These are phyloP conservation scores for Panagrolaimus sp. DNA, from an alignment of 1,140 invertebrate species.

Conservation along the genomic window DNA sequence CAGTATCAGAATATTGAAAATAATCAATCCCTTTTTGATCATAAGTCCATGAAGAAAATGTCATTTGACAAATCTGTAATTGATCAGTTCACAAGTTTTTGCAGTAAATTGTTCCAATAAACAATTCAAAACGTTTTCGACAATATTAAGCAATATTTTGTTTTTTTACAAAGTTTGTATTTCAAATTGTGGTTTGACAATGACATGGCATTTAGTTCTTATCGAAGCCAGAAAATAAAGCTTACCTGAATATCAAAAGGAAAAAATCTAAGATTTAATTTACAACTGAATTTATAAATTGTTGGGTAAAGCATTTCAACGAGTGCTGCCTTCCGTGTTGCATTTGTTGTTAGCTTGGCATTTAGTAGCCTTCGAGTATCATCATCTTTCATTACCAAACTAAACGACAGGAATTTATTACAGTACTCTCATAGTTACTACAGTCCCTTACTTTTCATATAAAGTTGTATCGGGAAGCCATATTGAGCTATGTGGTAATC, in stretches of 20 bases:
- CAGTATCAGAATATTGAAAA: slow-evolving; percentile 46
- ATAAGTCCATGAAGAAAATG: slow-evolving; percentile 62
- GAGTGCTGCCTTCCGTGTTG: slow-evolving; percentile 36
- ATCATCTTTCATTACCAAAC: slow-evolving; percentile 57
- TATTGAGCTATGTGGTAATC: slow-evolving; percentile 19
- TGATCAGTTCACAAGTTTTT: neutral
- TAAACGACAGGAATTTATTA: slow-evolving; percentile 1
- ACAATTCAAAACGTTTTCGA: too few relatives aligned
- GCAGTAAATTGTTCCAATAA: neutral
- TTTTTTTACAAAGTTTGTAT: too few relatives aligned
- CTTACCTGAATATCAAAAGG: slow-evolving; percentile 52
- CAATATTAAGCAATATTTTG: too few relatives aligned
- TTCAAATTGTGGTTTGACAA: too few relatives aligned
- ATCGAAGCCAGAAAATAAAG: neutral
- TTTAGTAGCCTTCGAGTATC: slow-evolving; percentile 55
- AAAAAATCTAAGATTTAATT: slow-evolving; percentile 52
- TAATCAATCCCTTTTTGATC: slow-evolving; percentile 58
- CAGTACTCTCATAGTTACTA: neutral
- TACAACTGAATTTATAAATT: slow-evolving; percentile 55
- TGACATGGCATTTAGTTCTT: too few relatives aligned
- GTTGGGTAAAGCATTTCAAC: slow-evolving; percentile 55
- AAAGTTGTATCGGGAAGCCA: slow-evolving; percentile 39
- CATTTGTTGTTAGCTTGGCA: slow-evolving; percentile 54
- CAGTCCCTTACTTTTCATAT: slow-evolving; percentile 15
- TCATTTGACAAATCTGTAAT: slow-evolving; percentile 50